Evolutionary conservation across 2,888 invertebrate genomes (phyloP).

Genomic region (Campoplex nolae): DNA sequence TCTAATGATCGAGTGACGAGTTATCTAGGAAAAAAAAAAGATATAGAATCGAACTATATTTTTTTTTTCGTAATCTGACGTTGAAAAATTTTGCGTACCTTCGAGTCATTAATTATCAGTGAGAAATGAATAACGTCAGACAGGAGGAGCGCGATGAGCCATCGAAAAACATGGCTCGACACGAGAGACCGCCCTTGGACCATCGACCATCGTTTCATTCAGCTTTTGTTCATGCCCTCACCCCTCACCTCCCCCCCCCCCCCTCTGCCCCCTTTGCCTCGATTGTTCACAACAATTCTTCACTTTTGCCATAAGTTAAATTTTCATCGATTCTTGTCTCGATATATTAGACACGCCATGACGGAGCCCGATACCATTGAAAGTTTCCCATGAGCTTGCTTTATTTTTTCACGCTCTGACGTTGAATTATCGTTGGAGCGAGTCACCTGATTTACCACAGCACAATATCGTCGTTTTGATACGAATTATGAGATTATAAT

Average conservation of each 20-base stretch:
- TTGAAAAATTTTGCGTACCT: neutral
- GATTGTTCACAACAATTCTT: constrained; percentile 39
- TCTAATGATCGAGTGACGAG: too few species aligned
- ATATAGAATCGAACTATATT: neutral
- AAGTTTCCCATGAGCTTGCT: constrained; percentile 42
- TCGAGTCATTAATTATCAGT: neutral
- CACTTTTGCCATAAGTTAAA: constrained; percentile 32
- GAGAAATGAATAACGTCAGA: neutral
- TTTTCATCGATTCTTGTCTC: constrained; percentile 28
- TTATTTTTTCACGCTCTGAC: constrained; percentile 39
- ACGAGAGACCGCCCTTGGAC: neutral
- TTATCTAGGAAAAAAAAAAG: neutral
- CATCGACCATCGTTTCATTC: constrained; percentile 1
- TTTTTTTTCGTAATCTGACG: neutral
- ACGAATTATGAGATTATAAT: constrained; percentile 3
- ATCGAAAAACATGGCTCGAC: neutral
- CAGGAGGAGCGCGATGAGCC: neutral
- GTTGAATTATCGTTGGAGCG: constrained; percentile 1
- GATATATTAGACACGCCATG: constrained; percentile 33
- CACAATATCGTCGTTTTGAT: neutral
- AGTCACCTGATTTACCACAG: neutral
- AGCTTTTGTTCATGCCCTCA: constrained; percentile 24
- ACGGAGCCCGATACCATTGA: constrained; percentile 30
- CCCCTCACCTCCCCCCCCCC: too few species aligned
- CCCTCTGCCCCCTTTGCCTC: neutral